Evolutionary conservation across 2,888 invertebrate species (phyloP).

Genomic region (Cryptosula pallasiana): DNA sequence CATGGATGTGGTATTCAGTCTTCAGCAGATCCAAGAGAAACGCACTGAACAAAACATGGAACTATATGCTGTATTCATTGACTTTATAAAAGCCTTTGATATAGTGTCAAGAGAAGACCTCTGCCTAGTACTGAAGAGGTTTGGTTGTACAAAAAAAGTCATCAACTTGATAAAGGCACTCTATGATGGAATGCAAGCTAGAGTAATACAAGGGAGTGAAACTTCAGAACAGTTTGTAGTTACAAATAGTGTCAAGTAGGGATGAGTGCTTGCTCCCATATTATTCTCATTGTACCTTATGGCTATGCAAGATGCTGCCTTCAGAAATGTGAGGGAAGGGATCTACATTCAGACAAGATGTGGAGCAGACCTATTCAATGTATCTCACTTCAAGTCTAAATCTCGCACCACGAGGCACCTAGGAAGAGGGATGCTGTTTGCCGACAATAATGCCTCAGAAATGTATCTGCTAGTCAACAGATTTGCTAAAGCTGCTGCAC

Average conservation of each 20-base stretch:
- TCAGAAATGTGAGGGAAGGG: background rate
- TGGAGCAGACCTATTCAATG: background rate
- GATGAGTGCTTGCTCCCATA: background rate
- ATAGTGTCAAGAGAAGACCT: no score
- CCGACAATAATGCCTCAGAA: background rate
- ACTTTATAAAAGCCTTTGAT: no score
- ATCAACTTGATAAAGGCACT: no score
- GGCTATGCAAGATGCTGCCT: background rate
- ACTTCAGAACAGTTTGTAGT: background rate
- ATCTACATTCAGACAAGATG: background rate
- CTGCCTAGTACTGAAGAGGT: no score
- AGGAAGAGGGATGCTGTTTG: background rate
- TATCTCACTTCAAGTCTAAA: background rate
- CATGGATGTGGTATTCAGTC: background rate
- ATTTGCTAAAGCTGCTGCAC: background rate
- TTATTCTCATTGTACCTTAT: background rate
- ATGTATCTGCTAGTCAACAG: background rate
- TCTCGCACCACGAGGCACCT: background rate
- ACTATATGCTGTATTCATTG: no score
- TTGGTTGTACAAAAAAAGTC: no score
- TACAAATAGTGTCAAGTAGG: background rate
- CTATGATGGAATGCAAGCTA: background rate
- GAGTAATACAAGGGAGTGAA: background rate
- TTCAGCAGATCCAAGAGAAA: no score
- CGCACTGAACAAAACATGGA: no score